A percentile compares a stretch with the other conserved stretches of the same genome.
Evolutionary conservation across 2,888 invertebrate genomes (phyloP).

Genomic region (Ophonus ardosiacus): DNA sequence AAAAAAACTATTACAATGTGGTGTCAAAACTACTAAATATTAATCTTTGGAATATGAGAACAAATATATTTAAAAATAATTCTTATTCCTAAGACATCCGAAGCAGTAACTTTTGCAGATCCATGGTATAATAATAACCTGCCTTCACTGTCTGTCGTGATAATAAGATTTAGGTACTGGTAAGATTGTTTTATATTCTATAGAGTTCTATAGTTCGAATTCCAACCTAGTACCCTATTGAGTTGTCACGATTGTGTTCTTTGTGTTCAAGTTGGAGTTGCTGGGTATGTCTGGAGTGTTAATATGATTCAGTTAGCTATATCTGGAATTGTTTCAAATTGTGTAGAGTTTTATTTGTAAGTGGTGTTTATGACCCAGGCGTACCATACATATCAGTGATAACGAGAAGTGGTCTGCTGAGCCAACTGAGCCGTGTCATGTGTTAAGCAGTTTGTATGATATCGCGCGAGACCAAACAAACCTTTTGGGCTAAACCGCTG

Average conservation of each 20-base stretch:
- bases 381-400: slow-evolving; percentile 33
- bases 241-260: neutral
- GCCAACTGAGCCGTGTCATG: slow-evolving; percentile 12
- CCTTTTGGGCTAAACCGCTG: slow-evolving; percentile 40
- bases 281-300: neutral
- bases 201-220: neutral
- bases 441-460: slow-evolving; percentile 38
- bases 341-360: neutral
- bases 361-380: neutral
- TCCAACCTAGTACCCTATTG: neutral
- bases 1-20: no score
- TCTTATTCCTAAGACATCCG: neutral
- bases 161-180: no score
- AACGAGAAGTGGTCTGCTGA: slow-evolving; percentile 32
- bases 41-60: no score
- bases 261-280: neutral
- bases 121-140: no score
- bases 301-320: neutral
- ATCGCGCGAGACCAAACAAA: slow-evolving; percentile 38
- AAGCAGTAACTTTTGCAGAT: no score
- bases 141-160: no score
- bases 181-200: neutral
- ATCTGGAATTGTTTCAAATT: slow-evolving; percentile 5
- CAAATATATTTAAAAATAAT: neutral
- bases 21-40: no score